Evolutionary conservation across 1,140 invertebrate genomes (phyloP).

Genomic region (Ericerus pela): DNA sequence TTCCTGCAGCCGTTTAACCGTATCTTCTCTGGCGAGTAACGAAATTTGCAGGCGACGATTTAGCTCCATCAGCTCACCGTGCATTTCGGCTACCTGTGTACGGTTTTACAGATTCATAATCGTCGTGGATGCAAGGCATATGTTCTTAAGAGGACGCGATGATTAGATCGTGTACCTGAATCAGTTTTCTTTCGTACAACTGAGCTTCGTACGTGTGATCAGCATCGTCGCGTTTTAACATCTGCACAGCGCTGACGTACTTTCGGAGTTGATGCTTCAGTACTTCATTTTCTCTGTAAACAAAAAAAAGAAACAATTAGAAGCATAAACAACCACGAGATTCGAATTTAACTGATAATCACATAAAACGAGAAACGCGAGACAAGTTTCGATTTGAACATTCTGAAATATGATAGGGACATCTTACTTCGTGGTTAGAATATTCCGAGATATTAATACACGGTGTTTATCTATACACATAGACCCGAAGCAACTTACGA

Average conservation of each 20-base stretch:
- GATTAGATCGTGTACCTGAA: constrained; percentile 38
- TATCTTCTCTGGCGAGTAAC: constrained; percentile 32
- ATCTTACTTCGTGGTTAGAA: too few species aligned
- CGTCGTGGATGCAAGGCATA: not conserved
- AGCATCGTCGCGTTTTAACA: constrained; percentile 40
- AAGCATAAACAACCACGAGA: not conserved
- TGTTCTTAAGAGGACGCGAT: not conserved
- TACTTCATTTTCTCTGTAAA: constrained; percentile 63
- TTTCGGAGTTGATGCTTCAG: constrained; percentile 76
- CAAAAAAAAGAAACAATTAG: constrained; percentile 20
- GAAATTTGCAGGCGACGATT: constrained; percentile 50
- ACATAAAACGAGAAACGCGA: not conserved
- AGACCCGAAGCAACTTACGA: too few species aligned
- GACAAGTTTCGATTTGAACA: too few species aligned
- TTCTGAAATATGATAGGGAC: too few species aligned
- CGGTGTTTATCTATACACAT: too few species aligned
- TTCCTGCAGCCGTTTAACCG: constrained; percentile 43
- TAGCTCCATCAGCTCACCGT: constrained; percentile 88
- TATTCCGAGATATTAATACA: too few species aligned
- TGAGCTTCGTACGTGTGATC: constrained; percentile 51
- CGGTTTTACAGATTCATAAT: not conserved
- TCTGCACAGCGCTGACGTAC: constrained; percentile 78
- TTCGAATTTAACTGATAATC: too few species aligned
- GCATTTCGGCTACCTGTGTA: constrained; percentile 90
- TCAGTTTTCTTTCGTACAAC: constrained; percentile 75